Percentiles rank a stretch among this genome's conserved stretches.
phyloP scores from a whole-genome alignment of 2,113 vertebrate species.

The Dolichotis patagonum region DNA sequence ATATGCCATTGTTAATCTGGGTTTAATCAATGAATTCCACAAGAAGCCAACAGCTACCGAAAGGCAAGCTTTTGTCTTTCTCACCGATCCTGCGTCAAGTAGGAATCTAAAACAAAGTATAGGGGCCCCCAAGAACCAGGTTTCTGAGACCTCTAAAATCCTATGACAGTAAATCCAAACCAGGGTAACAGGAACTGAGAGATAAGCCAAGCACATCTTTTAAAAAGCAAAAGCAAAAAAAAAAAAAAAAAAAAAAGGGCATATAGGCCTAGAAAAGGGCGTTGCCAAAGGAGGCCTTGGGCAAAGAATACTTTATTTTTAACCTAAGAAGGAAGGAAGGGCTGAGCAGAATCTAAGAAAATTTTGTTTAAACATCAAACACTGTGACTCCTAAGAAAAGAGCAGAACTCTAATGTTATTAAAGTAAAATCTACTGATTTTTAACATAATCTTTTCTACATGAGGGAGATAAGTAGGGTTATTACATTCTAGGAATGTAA shows the following conservation, averaged over 20 bases:
- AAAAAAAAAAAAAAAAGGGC: neutral
- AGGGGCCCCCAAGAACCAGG: neutral
- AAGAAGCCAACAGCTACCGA: conserved; percentile 35
- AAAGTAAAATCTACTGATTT: conserved; percentile 49
- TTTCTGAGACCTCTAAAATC: conserved; percentile 25
- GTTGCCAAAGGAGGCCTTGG: neutral
- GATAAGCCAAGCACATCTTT: conserved; percentile 32
- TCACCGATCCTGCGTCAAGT: neutral
- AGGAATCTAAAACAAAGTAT: conserved; percentile 43
- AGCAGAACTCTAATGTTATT: neutral
- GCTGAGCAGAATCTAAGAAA: conserved; percentile 39
- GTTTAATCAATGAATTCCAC: conserved; percentile 11
- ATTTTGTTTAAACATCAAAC: conserved; percentile 58
- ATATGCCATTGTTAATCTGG: neutral
- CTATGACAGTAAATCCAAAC: conserved; percentile 9
- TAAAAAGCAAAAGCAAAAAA: neutral
- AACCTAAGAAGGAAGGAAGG: conserved; percentile 69
- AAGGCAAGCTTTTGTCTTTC: conserved; percentile 36
- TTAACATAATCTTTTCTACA: neutral
- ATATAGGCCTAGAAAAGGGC: conserved; percentile 41
- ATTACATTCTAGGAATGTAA: conserved; percentile 2
- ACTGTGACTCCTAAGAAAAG: conserved; percentile 19
- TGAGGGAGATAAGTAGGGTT: neutral
- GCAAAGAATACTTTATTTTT: conserved; percentile 73
- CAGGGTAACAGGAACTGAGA: conserved; percentile 12